These are phyloP conservation scores for Priocnemis perturbator DNA, from an alignment of 2,888 invertebrate species.

Conservation along the genomic window DNA sequence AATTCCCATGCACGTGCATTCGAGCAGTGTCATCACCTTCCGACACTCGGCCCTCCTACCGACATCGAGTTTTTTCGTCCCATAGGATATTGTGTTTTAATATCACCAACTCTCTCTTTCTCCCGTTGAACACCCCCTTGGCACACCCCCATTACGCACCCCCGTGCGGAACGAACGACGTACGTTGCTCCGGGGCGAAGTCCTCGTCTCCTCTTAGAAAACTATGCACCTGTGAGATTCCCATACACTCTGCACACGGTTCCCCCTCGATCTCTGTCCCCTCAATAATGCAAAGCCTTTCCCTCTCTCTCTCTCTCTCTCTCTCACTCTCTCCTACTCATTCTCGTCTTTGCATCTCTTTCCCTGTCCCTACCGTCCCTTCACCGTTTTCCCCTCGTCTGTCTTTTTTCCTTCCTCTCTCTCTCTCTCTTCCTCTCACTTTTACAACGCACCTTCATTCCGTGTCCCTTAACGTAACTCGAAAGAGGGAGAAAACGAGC, in stretches of 20 bases:
- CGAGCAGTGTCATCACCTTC: constrained; percentile 73
- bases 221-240: constrained; percentile 74
- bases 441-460: not conserved
- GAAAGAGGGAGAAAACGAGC: constrained; percentile 26
- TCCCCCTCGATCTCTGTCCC: constrained; percentile 61
- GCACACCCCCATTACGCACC: constrained; percentile 32
- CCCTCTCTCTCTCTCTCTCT: constrained; percentile 8
- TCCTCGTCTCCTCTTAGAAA: constrained; percentile 64
- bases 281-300: constrained; percentile 59
- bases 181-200: constrained; percentile 55
- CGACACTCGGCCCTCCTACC: constrained; percentile 45
- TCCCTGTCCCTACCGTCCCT: constrained; percentile 21
- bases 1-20: constrained; percentile 74
- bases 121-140: too few species aligned
- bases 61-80: constrained; percentile 50
- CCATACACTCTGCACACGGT: constrained; percentile 62
- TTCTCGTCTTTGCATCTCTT: not conserved
- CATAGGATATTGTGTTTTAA: constrained; percentile 71
- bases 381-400: too few species aligned
- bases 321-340: constrained; percentile 9
- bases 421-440: constrained; percentile 24
- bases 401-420: constrained; percentile 3
- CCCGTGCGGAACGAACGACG: constrained; percentile 37
- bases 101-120: constrained; percentile 59
- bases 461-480: constrained; percentile 8